Conservation (phyloP, 2,113 vertebrate genomes). For the Poecile atricapillus region DNA sequence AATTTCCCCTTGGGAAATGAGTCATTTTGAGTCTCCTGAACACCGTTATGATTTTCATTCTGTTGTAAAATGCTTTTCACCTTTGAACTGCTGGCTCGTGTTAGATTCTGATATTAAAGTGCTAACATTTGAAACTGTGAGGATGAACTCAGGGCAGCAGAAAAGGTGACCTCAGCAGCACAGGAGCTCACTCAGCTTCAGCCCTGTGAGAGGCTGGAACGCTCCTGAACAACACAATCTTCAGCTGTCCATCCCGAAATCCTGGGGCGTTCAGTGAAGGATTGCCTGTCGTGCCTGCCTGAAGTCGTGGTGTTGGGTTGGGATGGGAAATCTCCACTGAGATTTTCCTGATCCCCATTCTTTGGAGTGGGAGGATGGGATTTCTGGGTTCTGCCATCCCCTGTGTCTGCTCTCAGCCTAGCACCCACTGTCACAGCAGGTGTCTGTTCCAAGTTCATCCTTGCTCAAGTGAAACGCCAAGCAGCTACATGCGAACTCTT, state of each 20-base stretch:
- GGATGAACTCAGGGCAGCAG: background rate
- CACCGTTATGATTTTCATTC: background rate
- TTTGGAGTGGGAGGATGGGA: background rate
- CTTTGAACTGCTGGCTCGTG: slow-evolving; percentile 8
- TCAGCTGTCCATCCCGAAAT: background rate
- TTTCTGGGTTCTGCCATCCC: background rate
- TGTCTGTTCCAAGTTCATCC: background rate
- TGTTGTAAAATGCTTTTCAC: slow-evolving; percentile 43
- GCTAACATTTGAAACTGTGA: background rate
- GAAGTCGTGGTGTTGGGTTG: background rate
- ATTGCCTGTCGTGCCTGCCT: background rate
- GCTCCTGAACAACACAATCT: background rate
- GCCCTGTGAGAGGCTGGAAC: background rate
- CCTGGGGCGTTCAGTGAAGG: fast-evolving
- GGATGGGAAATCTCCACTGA: background rate
- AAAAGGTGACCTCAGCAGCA: background rate
- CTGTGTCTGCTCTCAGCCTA: background rate
- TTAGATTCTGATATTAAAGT: background rate
- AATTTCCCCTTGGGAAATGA: slow-evolving; percentile 26
- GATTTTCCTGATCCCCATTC: background rate
- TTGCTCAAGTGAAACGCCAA: background rate
- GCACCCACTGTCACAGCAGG: background rate
- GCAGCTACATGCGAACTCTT: background rate
- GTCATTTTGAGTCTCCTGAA: slow-evolving; percentile 9
- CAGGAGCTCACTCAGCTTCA: background rate